phyloP scores from a whole-genome alignment of 2,113 vertebrate genomes.

The Silurus glanis region DNA sequence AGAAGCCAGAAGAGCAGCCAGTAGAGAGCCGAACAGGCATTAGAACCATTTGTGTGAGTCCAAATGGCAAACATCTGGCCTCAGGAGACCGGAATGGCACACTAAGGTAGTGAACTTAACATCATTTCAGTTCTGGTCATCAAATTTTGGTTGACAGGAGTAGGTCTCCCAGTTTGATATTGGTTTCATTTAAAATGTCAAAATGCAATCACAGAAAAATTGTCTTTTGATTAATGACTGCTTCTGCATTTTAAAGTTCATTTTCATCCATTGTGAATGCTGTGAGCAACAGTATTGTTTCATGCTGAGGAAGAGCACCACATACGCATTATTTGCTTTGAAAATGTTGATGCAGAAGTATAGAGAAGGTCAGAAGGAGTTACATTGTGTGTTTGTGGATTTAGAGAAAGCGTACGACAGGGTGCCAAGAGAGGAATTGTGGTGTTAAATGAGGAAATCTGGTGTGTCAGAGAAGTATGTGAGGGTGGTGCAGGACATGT shows the following conservation, averaged over 20 bases:
- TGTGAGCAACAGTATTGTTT: too few relatives aligned
- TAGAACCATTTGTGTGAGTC: slow-evolving; percentile 89
- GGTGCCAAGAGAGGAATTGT: too few relatives aligned
- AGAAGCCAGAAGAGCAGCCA: slow-evolving; percentile 81
- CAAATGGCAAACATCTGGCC: slow-evolving; percentile 91
- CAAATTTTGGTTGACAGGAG: background rate
- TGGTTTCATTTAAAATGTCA: background rate
- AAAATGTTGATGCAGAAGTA: too few relatives aligned
- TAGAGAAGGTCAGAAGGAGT: too few relatives aligned
- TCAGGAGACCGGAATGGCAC: slow-evolving; percentile 91
- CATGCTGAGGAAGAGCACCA: too few relatives aligned
- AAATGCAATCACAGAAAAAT: background rate
- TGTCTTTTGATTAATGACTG: background rate
- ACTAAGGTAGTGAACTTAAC: slow-evolving; percentile 76
- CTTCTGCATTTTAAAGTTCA: background rate
- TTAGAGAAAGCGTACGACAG: too few relatives aligned
- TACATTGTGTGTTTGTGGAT: too few relatives aligned
- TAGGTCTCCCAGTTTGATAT: background rate
- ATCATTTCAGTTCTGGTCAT: background rate
- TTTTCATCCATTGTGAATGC: background rate
- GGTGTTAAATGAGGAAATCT: too few relatives aligned
- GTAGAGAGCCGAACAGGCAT: slow-evolving; percentile 83
- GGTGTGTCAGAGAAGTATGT: too few relatives aligned
- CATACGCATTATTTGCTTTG: too few relatives aligned
- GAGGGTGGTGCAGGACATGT: too few relatives aligned